phyloP scores from a whole-genome alignment of 2,888 invertebrate genomes.

The Cryptosula pallasiana region DNA sequence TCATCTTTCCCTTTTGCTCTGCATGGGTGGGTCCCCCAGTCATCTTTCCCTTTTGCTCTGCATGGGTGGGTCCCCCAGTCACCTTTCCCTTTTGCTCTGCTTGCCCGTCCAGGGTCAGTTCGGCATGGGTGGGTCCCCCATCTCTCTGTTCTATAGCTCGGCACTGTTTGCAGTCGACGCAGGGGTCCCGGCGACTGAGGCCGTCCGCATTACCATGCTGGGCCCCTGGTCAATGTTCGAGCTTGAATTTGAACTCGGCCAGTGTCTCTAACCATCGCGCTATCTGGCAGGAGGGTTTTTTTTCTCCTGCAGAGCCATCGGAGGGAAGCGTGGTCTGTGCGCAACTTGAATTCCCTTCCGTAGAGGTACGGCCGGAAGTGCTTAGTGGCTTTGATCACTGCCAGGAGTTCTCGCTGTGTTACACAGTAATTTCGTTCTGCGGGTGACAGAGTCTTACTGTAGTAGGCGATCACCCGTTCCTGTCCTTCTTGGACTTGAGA shows the following conservation, averaged over 20 bases:
- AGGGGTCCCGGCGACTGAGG: background rate
- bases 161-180: background rate
- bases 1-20: too few relatives aligned
- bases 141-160: background rate
- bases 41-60: too few relatives aligned
- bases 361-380: conserved; percentile 11
- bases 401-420: too few relatives aligned
- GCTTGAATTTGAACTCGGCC: background rate
- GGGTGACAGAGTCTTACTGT: too few relatives aligned
- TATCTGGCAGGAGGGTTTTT: background rate
- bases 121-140: background rate
- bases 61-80: too few relatives aligned
- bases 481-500: too few relatives aligned
- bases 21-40: too few relatives aligned
- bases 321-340: conserved; percentile 13
- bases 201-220: background rate
- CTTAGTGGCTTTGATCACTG: too few relatives aligned
- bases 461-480: too few relatives aligned
- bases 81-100: too few relatives aligned
- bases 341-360: background rate
- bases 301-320: background rate
- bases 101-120: too few relatives aligned
- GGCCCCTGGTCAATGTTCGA: background rate
- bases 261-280: background rate
- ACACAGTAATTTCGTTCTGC: too few relatives aligned